A percentile compares a stretch with the other conserved stretches of the same genome.
phyloP scores from a whole-genome alignment of 2,888 invertebrate species.

The Clivina fossor region DNA sequence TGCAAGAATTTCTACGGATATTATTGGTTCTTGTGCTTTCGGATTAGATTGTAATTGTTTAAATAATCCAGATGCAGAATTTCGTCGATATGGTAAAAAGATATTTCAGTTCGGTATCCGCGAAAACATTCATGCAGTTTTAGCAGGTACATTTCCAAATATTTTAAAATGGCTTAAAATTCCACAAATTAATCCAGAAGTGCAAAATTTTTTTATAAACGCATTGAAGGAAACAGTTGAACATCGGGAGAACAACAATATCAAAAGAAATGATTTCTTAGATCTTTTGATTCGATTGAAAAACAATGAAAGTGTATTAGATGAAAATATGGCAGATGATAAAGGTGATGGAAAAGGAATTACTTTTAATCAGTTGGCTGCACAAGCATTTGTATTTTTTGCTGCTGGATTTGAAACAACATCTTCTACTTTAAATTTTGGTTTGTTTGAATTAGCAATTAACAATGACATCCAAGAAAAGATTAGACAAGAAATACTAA shows the following conservation, averaged over 20 bases:
- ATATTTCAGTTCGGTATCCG: too few species aligned
- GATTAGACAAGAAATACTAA: not conserved
- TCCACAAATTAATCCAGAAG: conserved; percentile 1
- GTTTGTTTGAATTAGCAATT: conserved; percentile 6
- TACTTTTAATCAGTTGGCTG: conserved; percentile 20
- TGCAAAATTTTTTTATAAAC: conserved; percentile 46
- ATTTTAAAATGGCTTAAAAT: conserved; percentile 4
- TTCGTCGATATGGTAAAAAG: conserved; percentile 47
- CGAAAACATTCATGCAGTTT: too few species aligned
- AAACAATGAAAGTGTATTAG: conserved; percentile 36
- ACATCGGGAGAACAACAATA: conserved; percentile 44
- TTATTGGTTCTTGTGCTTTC: conserved; percentile 61
- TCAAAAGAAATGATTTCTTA: conserved; percentile 46
- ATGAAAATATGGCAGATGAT: conserved; percentile 8
- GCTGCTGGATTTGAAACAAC: conserved; percentile 25
- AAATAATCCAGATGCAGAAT: conserved; percentile 50
- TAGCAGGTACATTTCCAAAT: conserved; percentile 1
- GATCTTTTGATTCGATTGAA: conserved; percentile 46
- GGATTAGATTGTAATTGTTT: conserved; percentile 61
- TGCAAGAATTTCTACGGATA: conserved; percentile 60
- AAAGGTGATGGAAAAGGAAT: too few species aligned
- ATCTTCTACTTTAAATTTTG: conserved; percentile 17
- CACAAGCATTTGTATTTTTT: conserved; percentile 21
- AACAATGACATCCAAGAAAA: conserved; percentile 16
- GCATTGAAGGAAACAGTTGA: conserved; percentile 45